Conservation (phyloP, 2,113 vertebrate genomes). For the Otolemur garnettii region DNA sequence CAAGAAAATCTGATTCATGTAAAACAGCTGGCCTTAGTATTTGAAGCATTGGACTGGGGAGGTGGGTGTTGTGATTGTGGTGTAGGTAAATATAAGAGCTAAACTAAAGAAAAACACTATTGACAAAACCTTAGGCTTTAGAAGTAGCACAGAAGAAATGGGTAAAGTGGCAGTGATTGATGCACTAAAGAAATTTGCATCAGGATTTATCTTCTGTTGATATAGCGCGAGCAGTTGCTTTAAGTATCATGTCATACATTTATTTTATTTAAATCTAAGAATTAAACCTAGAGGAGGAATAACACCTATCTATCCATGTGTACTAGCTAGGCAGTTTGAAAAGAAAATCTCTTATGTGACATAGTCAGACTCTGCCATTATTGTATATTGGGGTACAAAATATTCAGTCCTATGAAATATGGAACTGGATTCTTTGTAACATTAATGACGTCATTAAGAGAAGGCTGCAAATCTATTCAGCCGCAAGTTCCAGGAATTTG, state of each 20-base stretch:
- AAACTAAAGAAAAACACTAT: background rate
- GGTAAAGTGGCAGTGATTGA: background rate
- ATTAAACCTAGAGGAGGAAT: background rate
- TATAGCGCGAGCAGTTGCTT: conserved; percentile 5
- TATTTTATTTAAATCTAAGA: conserved; percentile 37
- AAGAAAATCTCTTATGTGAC: background rate
- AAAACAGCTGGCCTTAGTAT: conserved; percentile 4
- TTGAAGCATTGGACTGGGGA: background rate
- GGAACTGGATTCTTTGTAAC: background rate
- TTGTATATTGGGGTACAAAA: background rate
- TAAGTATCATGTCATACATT: background rate
- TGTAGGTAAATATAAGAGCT: conserved; percentile 13
- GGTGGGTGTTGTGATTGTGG: background rate
- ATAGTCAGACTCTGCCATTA: background rate
- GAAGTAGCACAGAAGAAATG: background rate
- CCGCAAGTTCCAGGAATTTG: background rate
- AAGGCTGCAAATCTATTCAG: background rate
- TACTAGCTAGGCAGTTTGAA: background rate
- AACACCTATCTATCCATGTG: background rate
- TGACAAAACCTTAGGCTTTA: background rate
- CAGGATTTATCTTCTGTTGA: background rate
- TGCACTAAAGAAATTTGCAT: background rate
- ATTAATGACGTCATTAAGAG: background rate
- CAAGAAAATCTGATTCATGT: conserved; percentile 2
- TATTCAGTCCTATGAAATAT: background rate